Conservation (phyloP, 2,797 vertebrate genomes). For the Catharus ustulatus region DNA sequence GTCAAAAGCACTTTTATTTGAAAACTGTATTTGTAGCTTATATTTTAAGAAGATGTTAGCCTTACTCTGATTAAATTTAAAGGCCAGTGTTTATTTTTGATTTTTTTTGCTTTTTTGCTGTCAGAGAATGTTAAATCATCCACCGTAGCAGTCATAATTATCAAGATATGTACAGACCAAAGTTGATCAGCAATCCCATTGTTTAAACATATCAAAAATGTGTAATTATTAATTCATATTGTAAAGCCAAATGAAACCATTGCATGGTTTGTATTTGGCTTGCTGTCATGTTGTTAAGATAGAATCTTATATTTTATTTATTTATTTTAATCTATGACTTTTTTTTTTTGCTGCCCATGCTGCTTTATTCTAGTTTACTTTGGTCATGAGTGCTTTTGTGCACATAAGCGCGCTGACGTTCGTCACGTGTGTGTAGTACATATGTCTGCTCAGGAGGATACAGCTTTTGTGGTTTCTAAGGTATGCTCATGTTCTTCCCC, state of each 20-base stretch:
- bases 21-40: constrained; percentile 71
- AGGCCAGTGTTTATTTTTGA: constrained; percentile 65
- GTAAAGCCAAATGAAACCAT: constrained; percentile 65
- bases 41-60: constrained; percentile 73
- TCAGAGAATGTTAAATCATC: constrained; percentile 71
- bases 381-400: constrained; percentile 48
- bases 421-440: background rate
- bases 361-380: constrained; percentile 55
- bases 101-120: constrained; percentile 50
- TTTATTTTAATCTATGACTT: constrained; percentile 67
- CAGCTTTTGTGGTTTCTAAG: constrained; percentile 21
- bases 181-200: constrained; percentile 69
- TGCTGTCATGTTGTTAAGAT: constrained; percentile 26
- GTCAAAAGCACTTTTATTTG: constrained; percentile 77
- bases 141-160: constrained; percentile 67
- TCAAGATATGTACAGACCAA: constrained; percentile 78
- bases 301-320: constrained; percentile 72
- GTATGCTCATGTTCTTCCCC: background rate
- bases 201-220: constrained; percentile 48
- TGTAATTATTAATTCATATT: constrained; percentile 59
- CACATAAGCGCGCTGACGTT: background rate
- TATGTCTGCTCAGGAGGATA: constrained; percentile 52
- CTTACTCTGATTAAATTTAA: constrained; percentile 64
- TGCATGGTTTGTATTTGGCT: constrained; percentile 62
- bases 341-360: constrained; percentile 34